phyloP scores from a whole-genome alignment of 1,140 invertebrate species.

The Marisa cornuarietis region DNA sequence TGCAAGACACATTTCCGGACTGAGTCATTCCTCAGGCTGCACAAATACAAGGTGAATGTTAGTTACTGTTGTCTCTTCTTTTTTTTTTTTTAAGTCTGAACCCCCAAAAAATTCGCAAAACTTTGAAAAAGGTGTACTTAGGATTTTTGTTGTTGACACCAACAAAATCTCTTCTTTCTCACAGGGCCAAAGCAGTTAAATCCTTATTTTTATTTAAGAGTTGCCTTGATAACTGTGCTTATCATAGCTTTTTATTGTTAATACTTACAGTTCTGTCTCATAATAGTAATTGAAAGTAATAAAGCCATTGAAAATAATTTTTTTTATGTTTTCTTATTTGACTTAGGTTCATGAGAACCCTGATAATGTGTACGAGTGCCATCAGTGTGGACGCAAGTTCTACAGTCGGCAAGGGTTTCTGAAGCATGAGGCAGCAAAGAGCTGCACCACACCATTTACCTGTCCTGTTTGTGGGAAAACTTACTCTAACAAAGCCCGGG shows the following conservation, averaged over 20 bases:
- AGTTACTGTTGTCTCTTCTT: neutral
- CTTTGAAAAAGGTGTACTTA: too few relatives aligned
- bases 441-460: conserved; percentile 28
- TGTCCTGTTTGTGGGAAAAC: conserved; percentile 34
- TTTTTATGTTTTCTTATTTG: neutral
- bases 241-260: too few relatives aligned
- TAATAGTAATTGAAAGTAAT: too few relatives aligned
- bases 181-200: too few relatives aligned
- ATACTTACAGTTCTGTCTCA: too few relatives aligned
- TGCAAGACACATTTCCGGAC: conserved; percentile 27
- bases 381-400: conserved; percentile 30
- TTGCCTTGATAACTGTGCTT: too few relatives aligned
- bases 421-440: conserved; percentile 24
- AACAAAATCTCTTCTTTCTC: too few relatives aligned
- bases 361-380: conserved; percentile 23
- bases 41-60: conserved; percentile 26
- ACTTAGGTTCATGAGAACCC: conserved; percentile 28
- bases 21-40: conserved; percentile 23
- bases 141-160: too few relatives aligned
- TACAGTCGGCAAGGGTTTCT: conserved; percentile 28
- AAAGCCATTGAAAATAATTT: neutral
- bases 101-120: too few relatives aligned
- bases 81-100: too few relatives aligned
- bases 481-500: conserved; percentile 34
- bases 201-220: too few relatives aligned